Evolutionary conservation across 23 tunicate genomes (phyloP).

Genomic region (Styela plicata): DNA sequence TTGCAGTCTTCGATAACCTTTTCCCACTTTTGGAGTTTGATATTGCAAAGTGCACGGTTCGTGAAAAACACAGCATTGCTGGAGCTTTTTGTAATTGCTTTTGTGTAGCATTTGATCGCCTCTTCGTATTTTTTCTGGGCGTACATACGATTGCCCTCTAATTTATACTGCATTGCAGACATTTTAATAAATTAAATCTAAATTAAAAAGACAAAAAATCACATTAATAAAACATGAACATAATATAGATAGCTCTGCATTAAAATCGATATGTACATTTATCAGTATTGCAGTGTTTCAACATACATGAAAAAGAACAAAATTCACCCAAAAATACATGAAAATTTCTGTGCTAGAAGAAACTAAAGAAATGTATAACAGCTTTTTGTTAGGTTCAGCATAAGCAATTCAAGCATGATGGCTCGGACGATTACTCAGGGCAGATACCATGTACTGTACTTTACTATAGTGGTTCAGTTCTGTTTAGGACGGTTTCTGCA

Average conservation of each 20-base stretch:
- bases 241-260: background rate
- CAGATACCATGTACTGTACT: no score
- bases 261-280: background rate
- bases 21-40: constrained; percentile 72
- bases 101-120: constrained; percentile 92
- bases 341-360: no score
- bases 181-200: background rate
- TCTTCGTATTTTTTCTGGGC: constrained; percentile 86
- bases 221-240: constrained; percentile 6
- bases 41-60: constrained; percentile 88
- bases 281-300: background rate
- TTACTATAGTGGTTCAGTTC: no score
- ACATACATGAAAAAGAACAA: background rate
- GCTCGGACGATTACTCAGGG: no score
- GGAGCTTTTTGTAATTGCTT: constrained; percentile 79
- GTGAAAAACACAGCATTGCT: constrained; percentile 79
- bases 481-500: no score
- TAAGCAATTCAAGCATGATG: no score
- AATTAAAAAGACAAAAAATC: constrained; percentile 18
- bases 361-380: no score
- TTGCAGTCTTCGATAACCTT: constrained; percentile 79
- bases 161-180: constrained; percentile 54
- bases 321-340: no score
- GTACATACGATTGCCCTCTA: constrained; percentile 88
- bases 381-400: no score